Conservation (phyloP, 2,113 vertebrate genomes). For the Saimiri boliviensis region DNA sequence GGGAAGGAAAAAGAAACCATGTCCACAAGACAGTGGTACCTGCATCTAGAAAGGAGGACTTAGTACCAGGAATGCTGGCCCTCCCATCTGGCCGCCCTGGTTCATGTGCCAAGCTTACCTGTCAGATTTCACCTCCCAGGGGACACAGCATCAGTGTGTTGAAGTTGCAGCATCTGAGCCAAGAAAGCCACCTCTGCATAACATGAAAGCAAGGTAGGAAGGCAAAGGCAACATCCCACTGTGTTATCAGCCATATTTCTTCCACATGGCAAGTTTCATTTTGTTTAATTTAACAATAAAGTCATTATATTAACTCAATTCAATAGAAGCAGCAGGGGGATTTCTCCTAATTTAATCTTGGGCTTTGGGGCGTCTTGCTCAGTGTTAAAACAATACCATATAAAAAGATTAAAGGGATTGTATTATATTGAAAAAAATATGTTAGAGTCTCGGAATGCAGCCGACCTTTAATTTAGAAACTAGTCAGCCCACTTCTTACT, state of each 20-base stretch:
- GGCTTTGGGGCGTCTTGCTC: conserved; percentile 78
- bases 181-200: not conserved
- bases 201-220: conserved; percentile 31
- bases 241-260: conserved; percentile 71
- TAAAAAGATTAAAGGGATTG: conserved; percentile 73
- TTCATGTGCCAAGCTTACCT: not conserved
- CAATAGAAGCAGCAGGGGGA: conserved; percentile 83
- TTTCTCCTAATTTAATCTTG: conserved; percentile 82
- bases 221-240: not conserved
- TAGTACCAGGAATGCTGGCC: not conserved
- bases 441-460: conserved; percentile 59
- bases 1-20: not conserved
- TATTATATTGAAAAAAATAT: conserved; percentile 71
- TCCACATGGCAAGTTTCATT: conserved; percentile 77
- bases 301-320: conserved; percentile 84
- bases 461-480: conserved; percentile 71
- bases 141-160: not conserved
- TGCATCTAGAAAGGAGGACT: not conserved
- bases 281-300: conserved; percentile 85
- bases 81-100: not conserved
- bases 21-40: fast-evolving
- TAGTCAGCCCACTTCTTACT: conserved; percentile 28
- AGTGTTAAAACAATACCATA: conserved; percentile 75
- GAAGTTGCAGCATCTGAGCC: not conserved
- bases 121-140: not conserved